A percentile compares a stretch with the other conserved stretches of the same genome.
These are phyloP conservation scores for Myripristis jacobus DNA, from an alignment of 2,797 vertebrate genomes.

Conservation along the genomic window DNA sequence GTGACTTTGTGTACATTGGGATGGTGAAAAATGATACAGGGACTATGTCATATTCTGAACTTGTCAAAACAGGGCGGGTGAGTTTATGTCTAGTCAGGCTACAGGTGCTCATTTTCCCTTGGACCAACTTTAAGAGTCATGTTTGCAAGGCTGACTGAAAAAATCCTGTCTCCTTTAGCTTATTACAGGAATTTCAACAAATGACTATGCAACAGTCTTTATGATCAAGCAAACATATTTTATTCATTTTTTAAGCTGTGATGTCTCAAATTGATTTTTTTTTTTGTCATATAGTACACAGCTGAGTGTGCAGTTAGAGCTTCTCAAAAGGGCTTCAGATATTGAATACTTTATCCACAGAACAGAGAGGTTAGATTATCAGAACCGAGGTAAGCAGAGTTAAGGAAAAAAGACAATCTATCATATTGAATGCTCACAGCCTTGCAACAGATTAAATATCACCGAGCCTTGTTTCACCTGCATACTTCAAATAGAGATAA, in stretches of 20 bases:
- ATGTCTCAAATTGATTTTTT: no score
- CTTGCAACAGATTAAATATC: neutral
- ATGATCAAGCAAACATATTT: neutral
- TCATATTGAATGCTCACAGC: conserved; percentile 14
- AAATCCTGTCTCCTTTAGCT: conserved; percentile 10
- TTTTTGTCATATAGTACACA: neutral
- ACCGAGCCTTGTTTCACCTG: conserved; percentile 16
- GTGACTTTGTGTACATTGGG: neutral
- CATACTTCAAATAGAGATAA: neutral
- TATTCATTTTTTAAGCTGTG: no score
- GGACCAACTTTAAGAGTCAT: conserved; percentile 54
- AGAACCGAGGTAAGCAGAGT: neutral
- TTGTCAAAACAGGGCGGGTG: conserved; percentile 22
- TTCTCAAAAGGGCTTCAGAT: conserved; percentile 16
- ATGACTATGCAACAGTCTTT: neutral
- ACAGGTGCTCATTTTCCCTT: conserved; percentile 43
- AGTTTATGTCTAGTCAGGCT: conserved; percentile 33
- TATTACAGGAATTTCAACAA: neutral
- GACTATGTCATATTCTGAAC: neutral
- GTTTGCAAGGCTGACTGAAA: neutral
- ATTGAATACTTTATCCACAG: neutral
- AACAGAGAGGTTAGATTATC: conserved; percentile 1
- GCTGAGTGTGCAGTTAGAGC: conserved; percentile 14
- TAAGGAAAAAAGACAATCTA: conserved; percentile 23
- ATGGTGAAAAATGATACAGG: conserved; percentile 6